Evolutionary conservation across 2,888 invertebrate genomes (phyloP), one percentile per base, ranked within the genome.

Genomic region (Agrotis puta): DNA sequence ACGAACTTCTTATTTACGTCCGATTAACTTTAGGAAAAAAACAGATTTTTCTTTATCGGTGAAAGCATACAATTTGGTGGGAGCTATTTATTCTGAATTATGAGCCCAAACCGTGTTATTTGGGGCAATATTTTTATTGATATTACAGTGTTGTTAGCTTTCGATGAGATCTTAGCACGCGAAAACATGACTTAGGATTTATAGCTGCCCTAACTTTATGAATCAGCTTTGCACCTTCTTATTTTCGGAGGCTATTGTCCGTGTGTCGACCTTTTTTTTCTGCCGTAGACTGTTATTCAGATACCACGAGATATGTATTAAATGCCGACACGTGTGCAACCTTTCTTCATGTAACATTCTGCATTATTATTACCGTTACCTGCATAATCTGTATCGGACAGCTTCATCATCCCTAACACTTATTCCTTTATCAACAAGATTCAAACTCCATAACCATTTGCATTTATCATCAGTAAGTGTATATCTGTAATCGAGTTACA

Each of bases 351-450:
- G 84, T 81, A 85, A 87, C 83, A 88, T 88, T 89, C 86, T 87
- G 84, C 86, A 89, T 90, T 88, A 88, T 90, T 88, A 86, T 87
- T 87, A 87, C 91, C 90, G 90, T 90, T 91, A 91, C 81, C 77
- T 79, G 81, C 82, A 74, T n/a, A n/a, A n/a, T 53, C 80, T 68
- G 79, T 80, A 74, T 67, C 58, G 56, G 63, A 66, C 53, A 59
- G 57, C 66, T 77, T 58, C 58, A 77, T 54, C 11, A 50, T 33
- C 24, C 45, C n/a, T 59, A 53, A 54, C 43, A 18, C 65, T 70
- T 88, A 86, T 70, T 67, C 33, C 64, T 39, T 63, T 39, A 16
- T 0, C 1, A n/a, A 45, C 81, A 89, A 85, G 79, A 81, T 84
- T 74, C 63, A 85, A 69, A 83, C 77, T 90, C 22, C 56, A n/a